Evolutionary conservation across 2,113 vertebrate genomes (phyloP).

Genomic region (Pseudorectes ferrugineus): DNA sequence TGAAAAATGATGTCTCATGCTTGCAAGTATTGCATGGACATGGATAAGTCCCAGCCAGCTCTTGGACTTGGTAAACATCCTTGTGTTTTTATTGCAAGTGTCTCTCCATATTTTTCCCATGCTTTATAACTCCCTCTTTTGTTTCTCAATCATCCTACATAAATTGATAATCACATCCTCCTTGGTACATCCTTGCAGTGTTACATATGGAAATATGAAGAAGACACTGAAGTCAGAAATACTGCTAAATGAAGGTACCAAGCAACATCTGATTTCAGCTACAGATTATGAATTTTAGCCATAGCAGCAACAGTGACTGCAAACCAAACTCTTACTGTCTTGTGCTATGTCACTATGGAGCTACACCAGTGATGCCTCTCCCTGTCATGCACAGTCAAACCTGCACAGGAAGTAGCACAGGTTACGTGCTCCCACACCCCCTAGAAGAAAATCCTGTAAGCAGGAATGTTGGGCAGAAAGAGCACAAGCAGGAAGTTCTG

Average conservation of each 20-base stretch:
- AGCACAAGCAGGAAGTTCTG: background rate
- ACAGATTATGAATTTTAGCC: background rate
- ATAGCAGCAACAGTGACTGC: background rate
- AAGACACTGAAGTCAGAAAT: background rate
- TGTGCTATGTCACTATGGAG: background rate
- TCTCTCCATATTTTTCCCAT: background rate
- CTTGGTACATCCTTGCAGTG: background rate
- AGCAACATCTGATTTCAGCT: background rate
- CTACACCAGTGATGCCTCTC: background rate
- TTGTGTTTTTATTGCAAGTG: background rate
- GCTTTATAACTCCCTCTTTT: background rate
- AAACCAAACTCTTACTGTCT: background rate
- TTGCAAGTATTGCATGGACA: conserved; percentile 26
- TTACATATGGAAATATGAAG: background rate
- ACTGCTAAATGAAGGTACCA: background rate
- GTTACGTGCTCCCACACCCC: accelerated
- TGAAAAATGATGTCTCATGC: conserved; percentile 55
- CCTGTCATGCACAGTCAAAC: background rate
- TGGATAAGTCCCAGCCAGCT: background rate
- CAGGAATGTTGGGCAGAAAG: background rate
- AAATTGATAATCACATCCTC: background rate
- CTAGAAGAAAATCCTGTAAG: background rate
- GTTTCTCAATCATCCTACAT: background rate
- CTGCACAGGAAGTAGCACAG: background rate
- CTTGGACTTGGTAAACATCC: background rate